These are phyloP conservation scores for Patiria pectinifera DNA, from an alignment of 53 echinoderm and acorn worm species.

Conservation along the genomic window DNA sequence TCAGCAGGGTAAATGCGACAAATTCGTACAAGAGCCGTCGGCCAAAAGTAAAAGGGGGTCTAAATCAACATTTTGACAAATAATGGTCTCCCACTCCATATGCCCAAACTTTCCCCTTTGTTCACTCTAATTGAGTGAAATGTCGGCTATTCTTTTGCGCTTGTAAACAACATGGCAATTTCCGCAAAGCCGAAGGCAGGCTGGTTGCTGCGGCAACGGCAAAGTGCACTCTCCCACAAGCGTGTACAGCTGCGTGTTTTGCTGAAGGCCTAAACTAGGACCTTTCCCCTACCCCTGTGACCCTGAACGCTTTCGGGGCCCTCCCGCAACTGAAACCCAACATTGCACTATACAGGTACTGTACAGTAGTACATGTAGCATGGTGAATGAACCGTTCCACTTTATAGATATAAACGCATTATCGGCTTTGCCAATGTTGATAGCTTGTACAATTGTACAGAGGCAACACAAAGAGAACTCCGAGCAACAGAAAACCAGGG, in stretches of 20 bases:
- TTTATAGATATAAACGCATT: background rate
- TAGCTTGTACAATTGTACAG: background rate
- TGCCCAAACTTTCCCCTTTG: background rate
- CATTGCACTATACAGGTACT: background rate
- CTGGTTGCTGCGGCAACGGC: constrained; percentile 8
- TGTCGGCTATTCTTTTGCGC: background rate
- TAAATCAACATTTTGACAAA: background rate
- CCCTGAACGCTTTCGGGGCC: background rate
- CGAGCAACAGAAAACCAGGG: constrained; percentile 1
- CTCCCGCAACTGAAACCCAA: background rate
- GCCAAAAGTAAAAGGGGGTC: background rate
- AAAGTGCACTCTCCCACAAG: background rate
- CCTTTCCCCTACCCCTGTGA: constrained; percentile 10
- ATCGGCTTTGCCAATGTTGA: background rate
- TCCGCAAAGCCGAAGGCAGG: background rate
- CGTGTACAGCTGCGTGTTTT: background rate
- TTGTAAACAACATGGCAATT: constrained; percentile 9
- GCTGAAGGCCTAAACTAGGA: background rate
- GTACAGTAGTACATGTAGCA: background rate
- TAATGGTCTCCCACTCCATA: background rate
- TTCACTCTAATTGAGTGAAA: background rate
- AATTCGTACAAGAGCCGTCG: too few relatives aligned
- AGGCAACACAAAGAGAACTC: background rate
- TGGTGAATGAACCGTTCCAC: background rate
- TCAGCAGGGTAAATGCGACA: too few relatives aligned